Evolutionary conservation across 1,140 invertebrate genomes (phyloP).

Genomic region (Laupala kohalensis): DNA sequence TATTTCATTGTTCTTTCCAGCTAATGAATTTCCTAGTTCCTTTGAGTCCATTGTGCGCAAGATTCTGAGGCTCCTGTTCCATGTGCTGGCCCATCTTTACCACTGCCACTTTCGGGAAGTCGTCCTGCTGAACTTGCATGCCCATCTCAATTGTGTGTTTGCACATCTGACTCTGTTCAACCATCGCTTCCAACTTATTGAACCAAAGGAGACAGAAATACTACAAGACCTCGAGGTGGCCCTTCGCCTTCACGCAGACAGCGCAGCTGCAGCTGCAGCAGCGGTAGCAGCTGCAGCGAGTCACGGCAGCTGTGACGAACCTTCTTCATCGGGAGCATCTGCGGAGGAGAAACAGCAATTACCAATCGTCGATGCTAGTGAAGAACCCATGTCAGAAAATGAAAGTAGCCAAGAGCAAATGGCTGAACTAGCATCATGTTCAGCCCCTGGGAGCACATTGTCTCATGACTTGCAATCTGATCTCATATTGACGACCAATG

Average conservation of each 20-base stretch:
- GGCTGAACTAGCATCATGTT: too few relatives aligned
- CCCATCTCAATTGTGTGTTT: conserved; percentile 92
- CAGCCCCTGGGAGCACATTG: too few relatives aligned
- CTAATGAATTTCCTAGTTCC: conserved; percentile 85
- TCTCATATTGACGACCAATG: too few relatives aligned
- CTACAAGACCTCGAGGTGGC: conserved; percentile 72
- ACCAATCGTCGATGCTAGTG: too few relatives aligned
- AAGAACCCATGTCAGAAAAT: too few relatives aligned
- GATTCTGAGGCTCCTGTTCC: conserved; percentile 90
- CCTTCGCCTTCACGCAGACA: conserved; percentile 25
- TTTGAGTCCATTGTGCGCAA: conserved; percentile 92
- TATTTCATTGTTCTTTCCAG: conserved; percentile 38
- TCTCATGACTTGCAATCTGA: too few relatives aligned
- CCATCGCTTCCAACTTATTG: conserved; percentile 77
- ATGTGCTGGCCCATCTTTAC: conserved; percentile 95
- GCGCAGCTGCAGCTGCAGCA: background rate
- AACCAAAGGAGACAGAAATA: conserved; percentile 90
- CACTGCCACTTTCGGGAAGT: conserved; percentile 94
- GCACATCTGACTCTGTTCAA: conserved; percentile 85
- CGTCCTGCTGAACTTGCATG: conserved; percentile 78
- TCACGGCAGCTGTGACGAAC: background rate
- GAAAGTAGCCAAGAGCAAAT: too few relatives aligned
- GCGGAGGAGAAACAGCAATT: too few relatives aligned
- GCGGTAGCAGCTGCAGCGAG: background rate
- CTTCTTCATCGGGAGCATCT: background rate